Evolutionary conservation across 2,113 vertebrate species (phyloP), one percentile per base, ranked within the genome.

Genomic region (Ascaphus truei): DNA sequence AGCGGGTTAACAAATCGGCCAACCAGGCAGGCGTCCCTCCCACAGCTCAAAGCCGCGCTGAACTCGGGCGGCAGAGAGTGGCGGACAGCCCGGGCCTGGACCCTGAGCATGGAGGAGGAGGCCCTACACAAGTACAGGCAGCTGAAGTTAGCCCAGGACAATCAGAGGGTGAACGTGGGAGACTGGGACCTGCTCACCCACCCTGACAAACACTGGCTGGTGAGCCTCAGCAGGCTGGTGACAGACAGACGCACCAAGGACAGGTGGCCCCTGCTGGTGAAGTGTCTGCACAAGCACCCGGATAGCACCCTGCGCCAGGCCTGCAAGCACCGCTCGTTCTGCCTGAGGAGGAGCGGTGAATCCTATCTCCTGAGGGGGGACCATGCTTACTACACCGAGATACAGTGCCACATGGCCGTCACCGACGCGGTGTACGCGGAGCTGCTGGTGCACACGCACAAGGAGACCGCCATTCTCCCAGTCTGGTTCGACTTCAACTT

Each of bases 241-340:
- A 82, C 11, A 4, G 88, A 92, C 18, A 48, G 3, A 0, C 30
- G 0, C 16, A 91, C 78, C 0, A 80, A 85, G 25, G 74, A 80
- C 47, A 1, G 64, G 16, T 73, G 91, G 63, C 78, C 86, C 31
- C 72, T 94, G 79, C 92, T 93, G 72, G 87, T 93, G 31, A 94
- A 93, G 78, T 93, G 92, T 81, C 91, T 91, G n/a, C 88, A 82
- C 73, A 93, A 94, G 61, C 91, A 94, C 80, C 78, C 84, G 29
- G 13, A 86, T 3, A 76, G 58, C 20, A 83, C 80, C 0, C 83
- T 93, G 62, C 78, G 74, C 0, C 80, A 90, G 31, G 91, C 92
- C 72, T 92, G 90, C 75, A 77, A 67, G 1, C 90, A 94, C 77
- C 63, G 34, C 0, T 29, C 37, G 2, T 94, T 94, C 85, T 94